Conservation (phyloP, 2,113 vertebrate species). For the Otolemur garnettii region DNA sequence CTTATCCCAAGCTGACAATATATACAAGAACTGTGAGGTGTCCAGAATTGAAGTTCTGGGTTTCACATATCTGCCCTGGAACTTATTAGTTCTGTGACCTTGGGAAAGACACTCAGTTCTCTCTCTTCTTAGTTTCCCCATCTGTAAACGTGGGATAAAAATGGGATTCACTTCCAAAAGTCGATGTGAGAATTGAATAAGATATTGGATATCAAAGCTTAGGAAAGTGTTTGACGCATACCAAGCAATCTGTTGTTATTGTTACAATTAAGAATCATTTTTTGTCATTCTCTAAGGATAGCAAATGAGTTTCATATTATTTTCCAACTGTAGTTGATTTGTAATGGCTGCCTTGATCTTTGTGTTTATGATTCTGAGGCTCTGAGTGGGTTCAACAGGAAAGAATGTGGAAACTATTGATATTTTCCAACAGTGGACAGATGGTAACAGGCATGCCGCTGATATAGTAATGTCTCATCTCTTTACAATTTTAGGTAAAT, state of each 20-base stretch:
- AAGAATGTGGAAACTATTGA: background rate
- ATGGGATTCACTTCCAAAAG: background rate
- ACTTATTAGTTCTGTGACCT: background rate
- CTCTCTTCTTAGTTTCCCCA: background rate
- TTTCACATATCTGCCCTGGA: background rate
- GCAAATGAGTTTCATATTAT: background rate
- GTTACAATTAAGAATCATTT: background rate
- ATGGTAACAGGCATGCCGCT: background rate
- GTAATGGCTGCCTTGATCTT: background rate
- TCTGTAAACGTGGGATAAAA: background rate
- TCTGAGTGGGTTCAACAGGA: background rate
- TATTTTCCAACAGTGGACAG: background rate
- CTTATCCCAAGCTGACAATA: background rate
- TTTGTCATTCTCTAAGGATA: background rate
- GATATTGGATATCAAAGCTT: background rate
- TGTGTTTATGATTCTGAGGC: background rate
- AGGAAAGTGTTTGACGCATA: background rate
- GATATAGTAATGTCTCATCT: background rate
- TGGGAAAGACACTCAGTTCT: background rate
- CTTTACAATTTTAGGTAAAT: background rate
- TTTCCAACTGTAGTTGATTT: background rate
- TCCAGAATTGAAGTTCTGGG: conserved; percentile 16
- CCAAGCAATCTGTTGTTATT: background rate
- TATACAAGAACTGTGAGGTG: background rate
- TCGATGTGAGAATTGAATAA: background rate